phyloP scores from a whole-genome alignment of 2,113 vertebrate genomes.

The Lates calcarifer region DNA sequence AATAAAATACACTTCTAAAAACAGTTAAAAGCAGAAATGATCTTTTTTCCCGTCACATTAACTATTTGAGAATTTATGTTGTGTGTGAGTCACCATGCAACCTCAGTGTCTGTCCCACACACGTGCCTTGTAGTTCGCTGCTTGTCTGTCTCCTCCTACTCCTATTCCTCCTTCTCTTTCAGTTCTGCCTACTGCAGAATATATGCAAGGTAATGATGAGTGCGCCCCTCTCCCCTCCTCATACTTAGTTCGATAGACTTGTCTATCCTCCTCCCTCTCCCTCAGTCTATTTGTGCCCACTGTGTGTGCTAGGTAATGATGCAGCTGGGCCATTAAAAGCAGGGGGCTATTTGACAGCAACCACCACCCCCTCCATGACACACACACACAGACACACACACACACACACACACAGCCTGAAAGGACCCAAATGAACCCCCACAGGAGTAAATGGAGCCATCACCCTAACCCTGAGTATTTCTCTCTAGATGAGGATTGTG shows the following conservation, averaged over 20 bases:
- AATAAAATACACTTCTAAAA: background rate
- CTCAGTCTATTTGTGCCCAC: conserved; percentile 75
- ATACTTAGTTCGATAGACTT: conserved; percentile 78
- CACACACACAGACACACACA: conserved; percentile 24
- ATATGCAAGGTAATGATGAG: conserved; percentile 71
- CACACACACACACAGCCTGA: conserved; percentile 56
- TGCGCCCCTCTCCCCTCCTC: conserved; percentile 47
- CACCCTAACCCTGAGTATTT: conserved; percentile 65
- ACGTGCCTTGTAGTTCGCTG: conserved; percentile 57
- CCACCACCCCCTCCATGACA: conserved; percentile 47
- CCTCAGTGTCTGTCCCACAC: conserved; percentile 31
- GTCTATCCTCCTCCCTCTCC: conserved; percentile 67
- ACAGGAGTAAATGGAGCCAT: conserved; percentile 82
- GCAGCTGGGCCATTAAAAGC: conserved; percentile 75
- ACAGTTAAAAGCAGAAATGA: background rate
- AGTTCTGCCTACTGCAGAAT: conserved; percentile 44
- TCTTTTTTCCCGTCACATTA: background rate
- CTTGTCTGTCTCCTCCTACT: conserved; percentile 35
- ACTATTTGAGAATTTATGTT: background rate
- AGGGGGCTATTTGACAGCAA: conserved; percentile 79
- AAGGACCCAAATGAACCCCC: conserved; percentile 74
- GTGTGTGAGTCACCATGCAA: conserved; percentile 11
- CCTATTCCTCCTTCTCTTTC: conserved; percentile 53
- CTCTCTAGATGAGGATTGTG: conserved; percentile 73
- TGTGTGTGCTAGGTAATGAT: conserved; percentile 79